Evolutionary conservation across 2,888 invertebrate genomes (phyloP).

Genomic region (Calephelis perditalis): DNA sequence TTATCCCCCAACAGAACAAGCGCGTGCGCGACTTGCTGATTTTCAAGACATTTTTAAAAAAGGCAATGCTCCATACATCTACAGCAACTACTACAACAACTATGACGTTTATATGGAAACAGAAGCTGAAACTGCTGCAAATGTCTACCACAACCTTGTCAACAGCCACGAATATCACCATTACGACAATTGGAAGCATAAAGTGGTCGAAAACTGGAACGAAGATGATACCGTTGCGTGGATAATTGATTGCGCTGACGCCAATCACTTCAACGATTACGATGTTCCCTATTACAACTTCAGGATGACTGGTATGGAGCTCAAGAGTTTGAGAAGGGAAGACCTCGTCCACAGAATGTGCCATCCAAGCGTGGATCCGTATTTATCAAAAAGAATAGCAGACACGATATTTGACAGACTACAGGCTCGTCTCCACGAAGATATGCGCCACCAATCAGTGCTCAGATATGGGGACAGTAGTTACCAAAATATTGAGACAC

Average conservation of each 20-base stretch:
- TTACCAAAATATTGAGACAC: conserved; percentile 51
- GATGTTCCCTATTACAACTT: conserved; percentile 67
- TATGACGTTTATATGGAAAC: conserved; percentile 60
- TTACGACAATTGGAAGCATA: conserved; percentile 72
- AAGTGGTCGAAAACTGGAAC: conserved; percentile 73
- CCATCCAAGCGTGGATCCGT: conserved; percentile 50
- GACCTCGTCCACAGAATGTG: conserved; percentile 56
- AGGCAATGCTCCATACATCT: conserved; percentile 53
- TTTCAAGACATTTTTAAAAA: conserved; percentile 9
- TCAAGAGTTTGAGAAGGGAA: conserved; percentile 55
- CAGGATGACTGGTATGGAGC: conserved; percentile 52
- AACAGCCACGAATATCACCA: conserved; percentile 53
- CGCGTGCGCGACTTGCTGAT: conserved; percentile 57
- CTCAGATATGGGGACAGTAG: conserved; percentile 57
- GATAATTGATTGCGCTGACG: conserved; percentile 61
- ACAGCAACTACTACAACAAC: conserved; percentile 57
- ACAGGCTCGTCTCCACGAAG: conserved; percentile 53
- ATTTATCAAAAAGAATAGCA: conserved; percentile 47
- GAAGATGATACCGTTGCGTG: conserved; percentile 78
- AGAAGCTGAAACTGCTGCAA: conserved; percentile 53
- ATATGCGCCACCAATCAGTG: conserved; percentile 49
- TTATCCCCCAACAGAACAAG: conserved; percentile 50
- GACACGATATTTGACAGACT: conserved; percentile 58
- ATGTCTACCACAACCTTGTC: conserved; percentile 64
- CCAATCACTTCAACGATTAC: conserved; percentile 55